Evolutionary conservation across 23 tunicate genomes (phyloP).

Genomic region (Ciona savignyi): DNA sequence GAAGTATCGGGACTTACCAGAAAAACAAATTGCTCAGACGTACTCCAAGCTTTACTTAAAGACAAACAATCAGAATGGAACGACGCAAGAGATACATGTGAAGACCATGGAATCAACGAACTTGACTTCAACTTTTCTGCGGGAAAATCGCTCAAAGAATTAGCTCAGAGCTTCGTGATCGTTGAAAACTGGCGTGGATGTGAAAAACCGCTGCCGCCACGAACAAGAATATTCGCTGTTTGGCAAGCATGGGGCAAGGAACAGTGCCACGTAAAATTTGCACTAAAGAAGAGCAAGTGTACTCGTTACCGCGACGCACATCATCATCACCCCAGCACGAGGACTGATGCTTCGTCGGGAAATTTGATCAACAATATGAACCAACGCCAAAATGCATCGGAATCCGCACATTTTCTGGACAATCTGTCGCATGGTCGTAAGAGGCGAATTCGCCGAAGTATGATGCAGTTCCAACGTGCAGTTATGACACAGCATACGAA

Average conservation of each 20-base stretch:
- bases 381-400: not conserved
- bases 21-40: conserved; percentile 81
- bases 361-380: conserved; percentile 2
- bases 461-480: conserved; percentile 76
- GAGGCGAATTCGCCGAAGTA: conserved; percentile 54
- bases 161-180: conserved; percentile 75
- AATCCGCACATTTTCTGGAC: conserved; percentile 25
- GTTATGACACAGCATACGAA: conserved; percentile 39
- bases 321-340: not conserved
- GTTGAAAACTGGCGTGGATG: conserved; percentile 91
- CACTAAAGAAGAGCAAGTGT: conserved; percentile 53
- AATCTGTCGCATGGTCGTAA: conserved; percentile 66
- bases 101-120: conserved; percentile 6
- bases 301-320: conserved; percentile 15
- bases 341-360: not conserved
- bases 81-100: not conserved
- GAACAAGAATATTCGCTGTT: conserved; percentile 68
- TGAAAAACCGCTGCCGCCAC: conserved; percentile 81
- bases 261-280: conserved; percentile 83
- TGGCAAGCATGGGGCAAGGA: conserved; percentile 99
- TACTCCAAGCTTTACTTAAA: conserved; percentile 66
- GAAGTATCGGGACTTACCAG: conserved; percentile 82
- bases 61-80: conserved; percentile 30
- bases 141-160: conserved; percentile 28
- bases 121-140: conserved; percentile 16